Base-by-base conservation (phyloP, 2,113 vertebrate genomes). In the Grus americana region DNA sequence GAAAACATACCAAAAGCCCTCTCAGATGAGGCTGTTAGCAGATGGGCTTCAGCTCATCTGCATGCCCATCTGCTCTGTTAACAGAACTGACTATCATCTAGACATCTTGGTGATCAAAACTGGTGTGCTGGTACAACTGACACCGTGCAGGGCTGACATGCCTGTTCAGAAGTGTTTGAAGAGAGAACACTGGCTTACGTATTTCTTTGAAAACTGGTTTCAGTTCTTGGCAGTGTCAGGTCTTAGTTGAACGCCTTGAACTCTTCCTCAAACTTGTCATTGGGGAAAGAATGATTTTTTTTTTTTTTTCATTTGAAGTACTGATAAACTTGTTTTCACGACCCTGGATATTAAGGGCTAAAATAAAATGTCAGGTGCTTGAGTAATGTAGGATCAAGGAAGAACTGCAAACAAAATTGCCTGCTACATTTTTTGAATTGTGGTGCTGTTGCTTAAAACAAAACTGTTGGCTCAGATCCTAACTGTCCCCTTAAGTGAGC, bases 41-140 rank as follows among this genome's bases (percentile, higher is more conserved):
- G 96, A 95, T 95, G 89, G 95, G 84, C 68, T 75, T 15, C 55
- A 38, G 54, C 79, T 96, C 65, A 36, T 61, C 70, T 83, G 80
- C 30, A 32, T n/a, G 74, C 96, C 92, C 92, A 94, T 97, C 95
- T 97, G 96, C 94, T 94, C 44, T 4, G 49, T 80, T 89, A 40
- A 44, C 85, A 88, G 91, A 96, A 42, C 91, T 88, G 84, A 67
- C 84, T 88, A 19, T 95, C 95, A 97, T 42, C 2, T 5, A 40
- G 40, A 21, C 67, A 27, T 34, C 78, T 46, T 15, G 7, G 78
- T 61, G 89, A 85, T 52, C 24, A 72, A 59, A 49, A 30, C 40
- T 52, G 80, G 32, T 59, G 74, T 42, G 73, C 84, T 68, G 55
- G 36, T 36, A 20, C 74, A 85, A 26, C 88, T 93, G 85, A 74